Base-by-base conservation (phyloP, 2,888 invertebrate species). In the Heliconius hortense region DNA sequence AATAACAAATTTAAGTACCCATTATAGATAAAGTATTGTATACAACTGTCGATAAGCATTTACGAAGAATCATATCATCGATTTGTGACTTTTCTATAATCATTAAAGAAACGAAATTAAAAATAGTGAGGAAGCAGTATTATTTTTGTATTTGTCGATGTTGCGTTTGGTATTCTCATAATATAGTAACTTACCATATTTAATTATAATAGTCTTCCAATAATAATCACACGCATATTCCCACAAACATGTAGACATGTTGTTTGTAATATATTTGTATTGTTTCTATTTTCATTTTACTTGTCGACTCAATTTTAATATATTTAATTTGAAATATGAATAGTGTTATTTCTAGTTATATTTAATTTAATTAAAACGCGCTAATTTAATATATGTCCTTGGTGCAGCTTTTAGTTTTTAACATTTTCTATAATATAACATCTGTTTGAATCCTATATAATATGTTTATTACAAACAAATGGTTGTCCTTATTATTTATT, bases 1-100 rank as follows among this genome's bases (percentile, higher is more conserved):
- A 35, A 35, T 35, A 24, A n/a, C 24, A 39, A 64, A 35, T 39
- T 64, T 64, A 64, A 31, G 35, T 18, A 21, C 7, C 48, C n/a
- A 15, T 64, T 39, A 64, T n/a, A 39, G 64, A 64, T 39, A 64
- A 64, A 64, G 24, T 21, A 64, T 64, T 64, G 15, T 24, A 64
- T 39, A 64, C 35, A 66, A 66, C 39, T 43, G 24, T 66, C 15
- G 39, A 66, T 66, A 66, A 64, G 43, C 39, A 66, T 66, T 66
- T 43, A 64, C 13, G 39, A 39, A 39, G n/a, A 64, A 39, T 64
- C 24, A 64, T 64, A 39, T 64, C 64, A n/a, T 35, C 64, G 64
- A n/a, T 35, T 35, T 64, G n/a, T 18, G 64, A 64, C n/a, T 24
- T 10, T n/a, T 35, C 64, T 63, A 31, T 35, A 13, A 59, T 64